These are phyloP conservation scores for Thryonomys swinderianus DNA, from an alignment of 2,113 vertebrate genomes.

Conservation along the genomic window DNA sequence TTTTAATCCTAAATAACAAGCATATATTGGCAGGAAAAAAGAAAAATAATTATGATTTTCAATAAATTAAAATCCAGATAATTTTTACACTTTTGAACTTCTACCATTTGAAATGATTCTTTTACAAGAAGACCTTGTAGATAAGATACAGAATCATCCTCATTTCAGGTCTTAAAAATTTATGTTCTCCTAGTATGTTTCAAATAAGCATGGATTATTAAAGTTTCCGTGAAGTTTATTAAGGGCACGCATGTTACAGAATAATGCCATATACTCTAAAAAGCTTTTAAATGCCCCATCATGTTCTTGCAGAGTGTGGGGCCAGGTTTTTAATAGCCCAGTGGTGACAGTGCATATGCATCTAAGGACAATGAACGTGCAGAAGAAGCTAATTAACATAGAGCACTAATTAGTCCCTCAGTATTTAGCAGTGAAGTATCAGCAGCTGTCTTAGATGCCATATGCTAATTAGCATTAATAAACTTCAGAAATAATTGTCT, in stretches of 20 bases:
- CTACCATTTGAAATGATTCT: not conserved
- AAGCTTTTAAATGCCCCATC: slow-evolving; percentile 71
- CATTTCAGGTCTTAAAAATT: not conserved
- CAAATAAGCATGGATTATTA: slow-evolving; percentile 3
- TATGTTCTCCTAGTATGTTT: not conserved
- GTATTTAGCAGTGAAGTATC: slow-evolving; percentile 91
- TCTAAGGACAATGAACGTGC: slow-evolving; percentile 84
- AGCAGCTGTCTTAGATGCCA: slow-evolving; percentile 91
- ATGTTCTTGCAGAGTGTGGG: slow-evolving; percentile 67
- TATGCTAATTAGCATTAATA: slow-evolving; percentile 93
- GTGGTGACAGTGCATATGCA: slow-evolving; percentile 78
- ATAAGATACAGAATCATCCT: not conserved
- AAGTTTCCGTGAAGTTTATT: not conserved
- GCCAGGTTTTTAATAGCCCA: slow-evolving; percentile 84
- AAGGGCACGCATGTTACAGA: slow-evolving; percentile 47
- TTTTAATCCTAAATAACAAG: slow-evolving; percentile 10
- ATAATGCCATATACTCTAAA: slow-evolving; percentile 32
- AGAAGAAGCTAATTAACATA: slow-evolving; percentile 90
- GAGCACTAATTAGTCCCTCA: slow-evolving; percentile 91
- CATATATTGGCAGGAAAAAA: not conserved
- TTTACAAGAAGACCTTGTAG: not conserved
- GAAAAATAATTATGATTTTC: not conserved
- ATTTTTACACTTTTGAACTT: not conserved
- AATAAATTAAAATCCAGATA: not conserved
- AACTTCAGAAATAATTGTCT: slow-evolving; percentile 93